Evolutionary conservation across 2,888 invertebrate species (phyloP).

Genomic region (Eupithecia subfuscata): DNA sequence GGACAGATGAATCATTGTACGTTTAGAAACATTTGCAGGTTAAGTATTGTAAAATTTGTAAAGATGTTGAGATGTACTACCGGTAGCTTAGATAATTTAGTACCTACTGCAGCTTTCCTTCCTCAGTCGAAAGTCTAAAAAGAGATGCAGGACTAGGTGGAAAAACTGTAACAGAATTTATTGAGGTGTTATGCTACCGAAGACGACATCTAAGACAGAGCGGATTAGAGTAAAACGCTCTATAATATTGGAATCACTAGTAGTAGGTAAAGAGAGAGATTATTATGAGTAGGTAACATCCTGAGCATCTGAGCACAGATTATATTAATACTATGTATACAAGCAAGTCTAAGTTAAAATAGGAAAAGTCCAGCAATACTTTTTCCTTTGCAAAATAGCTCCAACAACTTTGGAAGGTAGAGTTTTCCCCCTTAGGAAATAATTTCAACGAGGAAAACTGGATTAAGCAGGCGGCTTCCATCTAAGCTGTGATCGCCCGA

Average conservation of each 20-base stretch:
- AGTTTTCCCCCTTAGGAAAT: background rate
- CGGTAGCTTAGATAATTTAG: background rate
- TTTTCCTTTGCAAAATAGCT: background rate
- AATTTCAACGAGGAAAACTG: background rate
- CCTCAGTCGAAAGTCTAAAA: no score
- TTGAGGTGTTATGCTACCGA: background rate
- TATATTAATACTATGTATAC: background rate
- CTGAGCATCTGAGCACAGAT: background rate
- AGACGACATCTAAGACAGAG: background rate
- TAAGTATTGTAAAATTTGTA: no score
- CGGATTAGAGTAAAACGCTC: background rate
- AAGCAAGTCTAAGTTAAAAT: background rate
- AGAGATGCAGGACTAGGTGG: background rate
- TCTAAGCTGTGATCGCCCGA: constrained; percentile 27
- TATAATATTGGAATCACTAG: background rate
- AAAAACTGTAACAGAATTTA: background rate
- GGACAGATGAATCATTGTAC: background rate
- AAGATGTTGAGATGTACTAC: no score
- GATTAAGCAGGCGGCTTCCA: background rate
- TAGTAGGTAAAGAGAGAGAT: background rate
- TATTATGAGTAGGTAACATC: background rate
- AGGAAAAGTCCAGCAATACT: background rate
- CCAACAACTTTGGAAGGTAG: background rate
- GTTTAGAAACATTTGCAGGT: background rate
- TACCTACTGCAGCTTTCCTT: background rate